Evolutionary conservation across 2,113 vertebrate genomes (phyloP), one percentile per base, ranked within the genome.

Genomic region (Pseudolaguvia tuberculata): DNA sequence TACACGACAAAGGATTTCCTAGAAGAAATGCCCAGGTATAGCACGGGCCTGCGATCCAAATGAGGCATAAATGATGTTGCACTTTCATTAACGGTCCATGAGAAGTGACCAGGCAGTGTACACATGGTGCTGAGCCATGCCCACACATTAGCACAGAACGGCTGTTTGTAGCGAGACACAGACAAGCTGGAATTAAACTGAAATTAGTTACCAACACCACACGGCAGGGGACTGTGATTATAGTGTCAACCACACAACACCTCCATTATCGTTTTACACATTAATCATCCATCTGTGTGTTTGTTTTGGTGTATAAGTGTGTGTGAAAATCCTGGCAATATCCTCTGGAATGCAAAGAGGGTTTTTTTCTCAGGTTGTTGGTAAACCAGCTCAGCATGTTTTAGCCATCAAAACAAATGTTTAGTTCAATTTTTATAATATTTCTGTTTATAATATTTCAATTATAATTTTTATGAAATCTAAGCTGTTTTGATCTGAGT

Each of bases 131-230:
- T 47, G 20, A 65, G 72, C 50, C 35, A 66, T 52, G 48, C 57
- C 57, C 76, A 3, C 52, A 76, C 73, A 81, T 78, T 78, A 76
- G 68, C 61, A 75, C 61, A 72, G 47, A 76, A 71, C 59, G 69
- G 31, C 69, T 78, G 80, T 81, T 81, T 78, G 80, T 56, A 75
- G 17, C 25, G 21, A 76, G 52, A 58, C 29, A 20, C 29, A 61
- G 76, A 72, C 72, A 81, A 23, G 20, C 68, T 76, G 67, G 73
- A 78, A 76, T 81, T 78, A 81, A 81, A 78, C 57, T 57, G 61
- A 63, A 73, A 76, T 78, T 78, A 81, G 80, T 75, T 76, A 72
- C 76, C 70, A 74, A 72, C 76, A 81, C 56, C 72, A 72, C 73
- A 20, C 55, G 18, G 66, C 73, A 73, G 72, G 77, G 68, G 55